Evolutionary conservation across 2,888 invertebrate genomes (phyloP).

Genomic region (Leptinotarsa juncta): DNA sequence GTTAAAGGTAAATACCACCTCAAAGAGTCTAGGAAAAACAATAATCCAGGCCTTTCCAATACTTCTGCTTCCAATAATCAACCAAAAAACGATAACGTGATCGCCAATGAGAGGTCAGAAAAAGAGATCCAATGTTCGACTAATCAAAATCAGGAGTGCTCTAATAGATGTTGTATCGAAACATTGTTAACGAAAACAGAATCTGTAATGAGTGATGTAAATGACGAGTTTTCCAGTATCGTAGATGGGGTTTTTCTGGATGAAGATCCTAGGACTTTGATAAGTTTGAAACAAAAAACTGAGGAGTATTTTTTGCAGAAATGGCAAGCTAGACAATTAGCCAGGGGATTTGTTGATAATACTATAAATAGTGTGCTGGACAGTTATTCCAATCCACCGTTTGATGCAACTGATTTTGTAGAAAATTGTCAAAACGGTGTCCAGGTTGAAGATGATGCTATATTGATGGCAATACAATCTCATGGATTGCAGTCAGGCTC

Average conservation of each 20-base stretch:
- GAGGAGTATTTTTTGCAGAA: constrained; percentile 64
- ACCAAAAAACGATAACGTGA: constrained; percentile 36
- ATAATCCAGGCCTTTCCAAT: constrained; percentile 31
- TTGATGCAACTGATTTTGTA: constrained; percentile 69
- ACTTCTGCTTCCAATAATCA: constrained; percentile 26
- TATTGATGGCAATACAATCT: constrained; percentile 79
- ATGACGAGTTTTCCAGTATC: constrained; percentile 41
- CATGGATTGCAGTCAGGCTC: constrained; percentile 71
- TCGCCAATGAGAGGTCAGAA: not conserved
- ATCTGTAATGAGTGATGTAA: constrained; percentile 49
- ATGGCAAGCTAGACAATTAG: constrained; percentile 77
- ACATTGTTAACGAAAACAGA: constrained; percentile 54
- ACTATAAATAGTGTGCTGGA: constrained; percentile 77
- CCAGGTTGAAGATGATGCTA: constrained; percentile 77
- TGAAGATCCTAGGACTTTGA: constrained; percentile 59
- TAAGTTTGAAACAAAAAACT: constrained; percentile 55
- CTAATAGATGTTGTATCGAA: constrained; percentile 54
- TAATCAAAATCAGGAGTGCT: constrained; percentile 37
- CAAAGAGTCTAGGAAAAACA: constrained; percentile 64
- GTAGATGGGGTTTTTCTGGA: constrained; percentile 46
- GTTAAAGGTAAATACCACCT: constrained; percentile 75
- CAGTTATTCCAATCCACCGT: constrained; percentile 68
- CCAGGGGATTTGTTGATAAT: constrained; percentile 77
- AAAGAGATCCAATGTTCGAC: constrained; percentile 22
- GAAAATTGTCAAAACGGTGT: constrained; percentile 70